Evolutionary conservation across 2,797 vertebrate genomes (phyloP).

Genomic region (Halcyon badia): DNA sequence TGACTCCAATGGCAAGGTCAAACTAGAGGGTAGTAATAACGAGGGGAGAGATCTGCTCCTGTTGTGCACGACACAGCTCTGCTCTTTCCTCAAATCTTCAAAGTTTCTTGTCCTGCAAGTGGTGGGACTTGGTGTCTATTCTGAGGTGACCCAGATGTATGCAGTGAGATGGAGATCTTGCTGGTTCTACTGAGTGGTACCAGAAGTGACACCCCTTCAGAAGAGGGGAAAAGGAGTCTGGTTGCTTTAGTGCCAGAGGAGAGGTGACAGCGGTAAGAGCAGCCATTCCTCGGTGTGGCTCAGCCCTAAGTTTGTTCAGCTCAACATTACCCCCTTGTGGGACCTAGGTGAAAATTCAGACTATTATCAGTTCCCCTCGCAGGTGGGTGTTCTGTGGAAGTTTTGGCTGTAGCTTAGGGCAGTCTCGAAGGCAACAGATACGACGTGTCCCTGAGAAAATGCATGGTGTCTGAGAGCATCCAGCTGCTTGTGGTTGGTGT

Average conservation of each 20-base stretch:
- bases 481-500: background rate
- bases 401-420: background rate
- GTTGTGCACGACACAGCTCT: rapidly evolving
- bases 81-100: background rate
- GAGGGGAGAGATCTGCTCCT: rapidly evolving
- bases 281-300: background rate
- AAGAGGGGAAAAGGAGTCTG: rapidly evolving
- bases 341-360: slow-evolving; percentile 42
- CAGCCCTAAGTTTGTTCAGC: slow-evolving; percentile 25
- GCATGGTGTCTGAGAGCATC: background rate
- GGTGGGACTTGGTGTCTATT: rapidly evolving
- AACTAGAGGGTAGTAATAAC: background rate
- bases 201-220: background rate
- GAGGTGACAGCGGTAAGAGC: background rate
- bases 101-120: background rate
- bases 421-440: background rate
- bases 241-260: background rate
- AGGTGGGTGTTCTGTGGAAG: background rate
- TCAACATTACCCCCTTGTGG: slow-evolving; percentile 76
- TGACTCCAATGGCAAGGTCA: background rate
- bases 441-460: background rate
- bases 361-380: background rate
- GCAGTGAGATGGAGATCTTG: background rate
- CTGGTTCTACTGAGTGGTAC: background rate
- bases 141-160: background rate